A percentile compares a stretch with the other conserved stretches of the same genome.
Evolutionary conservation across 2,113 vertebrate genomes (phyloP).

Genomic region (Dasyprocta punctata): DNA sequence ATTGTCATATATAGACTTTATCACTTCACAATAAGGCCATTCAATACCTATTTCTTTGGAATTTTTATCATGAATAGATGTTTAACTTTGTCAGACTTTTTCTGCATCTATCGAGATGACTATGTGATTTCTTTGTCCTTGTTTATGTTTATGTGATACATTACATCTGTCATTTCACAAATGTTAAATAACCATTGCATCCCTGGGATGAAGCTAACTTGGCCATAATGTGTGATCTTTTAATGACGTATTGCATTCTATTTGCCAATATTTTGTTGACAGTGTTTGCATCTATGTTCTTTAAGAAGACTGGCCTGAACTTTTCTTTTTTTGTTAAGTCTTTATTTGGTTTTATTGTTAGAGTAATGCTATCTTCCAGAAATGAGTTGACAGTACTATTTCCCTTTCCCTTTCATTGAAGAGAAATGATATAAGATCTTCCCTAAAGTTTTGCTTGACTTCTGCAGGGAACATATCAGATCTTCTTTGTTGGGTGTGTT

Average conservation of each 20-base stretch:
- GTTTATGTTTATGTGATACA: neutral
- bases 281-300: neutral
- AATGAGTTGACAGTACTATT: neutral
- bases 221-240: neutral
- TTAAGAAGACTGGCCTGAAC: neutral
- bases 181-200: neutral
- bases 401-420: neutral
- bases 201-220: neutral
- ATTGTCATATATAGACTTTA: neutral
- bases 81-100: neutral
- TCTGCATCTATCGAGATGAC: neutral
- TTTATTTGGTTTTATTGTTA: neutral
- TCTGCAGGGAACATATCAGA: neutral
- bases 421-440: neutral
- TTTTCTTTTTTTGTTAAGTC: neutral
- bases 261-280: neutral
- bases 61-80: neutral
- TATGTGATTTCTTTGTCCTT: neutral
- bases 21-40: neutral
- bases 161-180: neutral
- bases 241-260: neutral
- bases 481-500: neutral
- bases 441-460: neutral
- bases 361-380: neutral
- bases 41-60: neutral